Conservation (phyloP, 2,113 vertebrate genomes). For the Monarcha castaneiventris region DNA sequence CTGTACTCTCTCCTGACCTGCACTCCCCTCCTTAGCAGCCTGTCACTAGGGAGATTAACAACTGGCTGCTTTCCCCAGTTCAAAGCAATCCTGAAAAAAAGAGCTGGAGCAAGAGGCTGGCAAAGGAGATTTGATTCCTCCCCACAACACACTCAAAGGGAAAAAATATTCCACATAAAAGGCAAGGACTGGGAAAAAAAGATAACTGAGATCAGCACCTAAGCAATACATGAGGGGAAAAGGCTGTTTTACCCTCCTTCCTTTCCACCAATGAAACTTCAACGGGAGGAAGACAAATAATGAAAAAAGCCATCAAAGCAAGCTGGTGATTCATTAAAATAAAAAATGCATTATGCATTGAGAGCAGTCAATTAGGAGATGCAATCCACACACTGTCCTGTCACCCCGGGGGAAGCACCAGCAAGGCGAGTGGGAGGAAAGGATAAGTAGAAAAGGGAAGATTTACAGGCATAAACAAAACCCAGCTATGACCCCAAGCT, state of each 20-base stretch:
- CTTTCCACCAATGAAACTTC: constrained; percentile 45
- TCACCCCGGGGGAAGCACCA: constrained; percentile 46
- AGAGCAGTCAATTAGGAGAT: constrained; percentile 56
- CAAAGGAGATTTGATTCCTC: constrained; percentile 48
- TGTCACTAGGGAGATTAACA: constrained; percentile 52
- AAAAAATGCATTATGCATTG: constrained; percentile 66
- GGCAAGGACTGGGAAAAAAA: constrained; percentile 28
- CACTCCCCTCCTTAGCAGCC: constrained; percentile 3
- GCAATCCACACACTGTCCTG: constrained; percentile 47
- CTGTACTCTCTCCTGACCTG: not conserved
- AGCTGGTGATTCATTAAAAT: constrained; percentile 56
- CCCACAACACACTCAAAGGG: not conserved
- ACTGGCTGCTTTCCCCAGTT: constrained; percentile 29
- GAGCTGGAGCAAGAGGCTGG: constrained; percentile 12
- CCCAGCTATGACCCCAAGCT: constrained; percentile 44
- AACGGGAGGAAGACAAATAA: constrained; percentile 50
- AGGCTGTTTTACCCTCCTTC: constrained; percentile 12
- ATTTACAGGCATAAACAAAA: constrained; percentile 57
- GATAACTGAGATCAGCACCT: constrained; percentile 52
- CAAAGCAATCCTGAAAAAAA: constrained; percentile 46
- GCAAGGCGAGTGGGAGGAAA: constrained; percentile 42
- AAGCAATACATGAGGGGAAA: constrained; percentile 22
- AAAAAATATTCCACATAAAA: constrained; percentile 48
- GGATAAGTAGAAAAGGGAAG: constrained; percentile 29
- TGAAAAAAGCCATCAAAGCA: constrained; percentile 57